These are phyloP conservation scores for Drosophila aff. DNA, from an alignment of 1,140 invertebrate genomes.

Conservation along the genomic window DNA sequence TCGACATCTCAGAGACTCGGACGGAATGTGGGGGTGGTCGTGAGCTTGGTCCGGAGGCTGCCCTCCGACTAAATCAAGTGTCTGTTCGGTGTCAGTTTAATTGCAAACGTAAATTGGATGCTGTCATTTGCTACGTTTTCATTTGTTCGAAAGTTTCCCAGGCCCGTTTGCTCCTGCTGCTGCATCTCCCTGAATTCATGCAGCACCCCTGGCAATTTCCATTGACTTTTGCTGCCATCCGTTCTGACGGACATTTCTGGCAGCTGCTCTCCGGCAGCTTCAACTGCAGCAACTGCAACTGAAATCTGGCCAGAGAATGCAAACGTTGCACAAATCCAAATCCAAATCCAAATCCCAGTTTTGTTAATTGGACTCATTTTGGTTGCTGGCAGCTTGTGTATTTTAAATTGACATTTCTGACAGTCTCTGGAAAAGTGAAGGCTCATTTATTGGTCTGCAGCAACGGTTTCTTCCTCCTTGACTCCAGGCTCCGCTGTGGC, in stretches of 20 bases:
- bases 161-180: not conserved
- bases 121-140: conserved; percentile 81
- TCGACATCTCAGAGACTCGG: conserved; percentile 19
- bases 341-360: conserved; percentile 77
- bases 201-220: conserved; percentile 31
- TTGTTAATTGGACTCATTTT: conserved; percentile 83
- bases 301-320: conserved; percentile 49
- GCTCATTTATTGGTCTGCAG: conserved; percentile 5
- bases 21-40: conserved; percentile 6
- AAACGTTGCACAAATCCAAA: conserved; percentile 78
- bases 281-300: conserved; percentile 27
- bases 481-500: not conserved
- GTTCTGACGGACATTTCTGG: conserved; percentile 67
- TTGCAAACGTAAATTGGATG: conserved; percentile 84
- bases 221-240: conserved; percentile 64
- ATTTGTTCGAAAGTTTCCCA: conserved; percentile 63
- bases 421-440: conserved; percentile 39
- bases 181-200: not conserved
- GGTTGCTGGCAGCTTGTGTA: conserved; percentile 73
- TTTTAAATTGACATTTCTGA: conserved; percentile 73
- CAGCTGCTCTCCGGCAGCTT: conserved; percentile 39
- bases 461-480: conserved; percentile 87
- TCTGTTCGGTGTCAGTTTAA: conserved; percentile 83
- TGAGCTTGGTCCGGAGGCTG: conserved; percentile 33
- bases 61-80: conserved; percentile 75